phyloP scores from a whole-genome alignment of 1,140 invertebrate genomes.

The Metopolophium dirhodum region DNA sequence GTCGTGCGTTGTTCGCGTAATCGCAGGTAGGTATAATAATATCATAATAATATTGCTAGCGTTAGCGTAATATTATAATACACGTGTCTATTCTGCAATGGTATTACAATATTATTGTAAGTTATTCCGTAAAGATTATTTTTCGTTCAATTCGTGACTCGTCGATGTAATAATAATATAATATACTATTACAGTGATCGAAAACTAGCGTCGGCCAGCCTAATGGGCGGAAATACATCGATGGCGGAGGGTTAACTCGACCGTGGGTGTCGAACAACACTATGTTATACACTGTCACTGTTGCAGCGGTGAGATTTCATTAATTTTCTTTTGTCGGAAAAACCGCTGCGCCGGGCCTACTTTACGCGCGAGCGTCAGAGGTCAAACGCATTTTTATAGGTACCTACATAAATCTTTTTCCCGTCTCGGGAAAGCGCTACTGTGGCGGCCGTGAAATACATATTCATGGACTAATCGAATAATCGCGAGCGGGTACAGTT shows the following conservation, averaged over 20 bases:
- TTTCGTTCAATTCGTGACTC: neutral
- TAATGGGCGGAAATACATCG: neutral
- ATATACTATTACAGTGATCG: too few species aligned
- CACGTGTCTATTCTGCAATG: neutral
- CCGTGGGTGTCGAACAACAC: too few species aligned
- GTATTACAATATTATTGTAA: neutral
- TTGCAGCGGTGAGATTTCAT: neutral
- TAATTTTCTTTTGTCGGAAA: neutral
- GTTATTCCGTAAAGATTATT: neutral
- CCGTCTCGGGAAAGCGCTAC: neutral
- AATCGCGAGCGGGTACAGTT: neutral
- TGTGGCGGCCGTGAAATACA: neutral
- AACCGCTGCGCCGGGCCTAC: neutral
- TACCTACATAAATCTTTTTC: neutral
- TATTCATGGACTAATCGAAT: conserved; percentile 38
- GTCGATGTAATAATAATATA: too few species aligned
- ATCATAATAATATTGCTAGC: too few species aligned
- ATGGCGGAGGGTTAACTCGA: neutral
- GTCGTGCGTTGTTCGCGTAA: too few species aligned
- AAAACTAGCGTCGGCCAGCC: neutral
- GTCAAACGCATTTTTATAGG: neutral
- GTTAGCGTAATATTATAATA: too few species aligned
- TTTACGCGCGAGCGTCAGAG: neutral
- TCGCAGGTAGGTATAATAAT: too few species aligned
- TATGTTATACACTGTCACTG: too few species aligned